Percentiles rank a stretch among this genome's conserved stretches.
These are phyloP conservation scores for Talpa occidentalis DNA, from an alignment of 2,113 vertebrate species.

Conservation along the genomic window DNA sequence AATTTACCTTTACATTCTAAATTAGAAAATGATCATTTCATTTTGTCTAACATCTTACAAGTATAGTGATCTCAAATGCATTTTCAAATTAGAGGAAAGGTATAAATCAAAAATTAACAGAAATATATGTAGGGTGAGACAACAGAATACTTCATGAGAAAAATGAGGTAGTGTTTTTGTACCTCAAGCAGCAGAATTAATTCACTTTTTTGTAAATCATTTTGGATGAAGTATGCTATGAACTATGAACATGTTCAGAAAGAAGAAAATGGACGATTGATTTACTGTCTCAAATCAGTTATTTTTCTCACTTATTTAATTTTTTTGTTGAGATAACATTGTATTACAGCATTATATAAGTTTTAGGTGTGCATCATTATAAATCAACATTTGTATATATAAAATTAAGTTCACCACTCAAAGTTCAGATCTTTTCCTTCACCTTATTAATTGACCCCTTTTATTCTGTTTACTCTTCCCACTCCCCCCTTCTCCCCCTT, in stretches of 20 bases:
- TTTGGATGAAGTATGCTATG: not conserved
- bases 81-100: not conserved
- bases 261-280: not conserved
- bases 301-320: not conserved
- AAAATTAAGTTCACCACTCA: no score
- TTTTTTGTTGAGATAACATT: no score
- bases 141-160: not conserved
- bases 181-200: not conserved
- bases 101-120: not conserved
- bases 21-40: constrained; percentile 37
- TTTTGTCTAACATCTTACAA: not conserved
- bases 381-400: no score
- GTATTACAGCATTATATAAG: no score
- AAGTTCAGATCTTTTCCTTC: no score
- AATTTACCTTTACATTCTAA: constrained; percentile 25
- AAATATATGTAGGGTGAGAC: not conserved
- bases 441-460: no score
- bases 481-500: no score
- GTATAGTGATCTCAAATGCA: not conserved
- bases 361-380: no score
- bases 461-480: no score
- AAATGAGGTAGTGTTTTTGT: not conserved
- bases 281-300: not conserved
- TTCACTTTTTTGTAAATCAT: constrained; percentile 21
- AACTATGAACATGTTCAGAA: not conserved